Evolutionary conservation across 2,797 vertebrate species (phyloP).

Genomic region (Mareca penelope): DNA sequence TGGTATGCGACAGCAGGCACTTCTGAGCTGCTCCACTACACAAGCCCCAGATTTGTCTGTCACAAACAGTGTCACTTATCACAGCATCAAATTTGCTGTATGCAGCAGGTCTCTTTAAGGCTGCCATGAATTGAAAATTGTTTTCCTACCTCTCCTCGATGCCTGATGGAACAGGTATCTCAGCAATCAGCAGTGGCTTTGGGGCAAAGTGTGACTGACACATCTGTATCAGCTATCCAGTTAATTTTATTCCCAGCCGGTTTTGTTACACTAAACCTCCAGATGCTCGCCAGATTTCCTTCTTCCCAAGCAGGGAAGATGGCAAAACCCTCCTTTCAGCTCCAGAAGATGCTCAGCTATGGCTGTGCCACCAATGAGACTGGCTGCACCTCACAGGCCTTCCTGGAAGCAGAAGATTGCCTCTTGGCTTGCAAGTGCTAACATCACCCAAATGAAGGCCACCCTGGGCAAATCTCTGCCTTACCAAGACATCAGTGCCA

Average conservation of each 20-base stretch:
- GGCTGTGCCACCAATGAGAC: not conserved
- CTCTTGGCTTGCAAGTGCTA: not conserved
- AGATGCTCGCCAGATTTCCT: not conserved
- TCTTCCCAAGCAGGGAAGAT: not conserved
- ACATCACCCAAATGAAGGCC: not conserved
- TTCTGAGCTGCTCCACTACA: conserved; percentile 62
- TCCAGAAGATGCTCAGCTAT: not conserved
- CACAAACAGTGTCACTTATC: conserved; percentile 67
- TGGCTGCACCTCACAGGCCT: not conserved
- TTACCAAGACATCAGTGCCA: not conserved
- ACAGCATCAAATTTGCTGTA: conserved; percentile 64
- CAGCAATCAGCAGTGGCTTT: conserved; percentile 54
- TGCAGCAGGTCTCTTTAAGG: conserved; percentile 61
- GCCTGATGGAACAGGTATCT: conserved; percentile 36
- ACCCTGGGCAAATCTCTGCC: not conserved
- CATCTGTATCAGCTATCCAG: conserved; percentile 33
- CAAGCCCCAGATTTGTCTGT: conserved; percentile 65
- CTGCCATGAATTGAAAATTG: conserved; percentile 59
- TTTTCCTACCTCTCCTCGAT: conserved; percentile 52
- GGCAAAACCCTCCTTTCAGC: not conserved
- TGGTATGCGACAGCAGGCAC: conserved; percentile 61
- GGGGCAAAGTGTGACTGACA: conserved; percentile 52
- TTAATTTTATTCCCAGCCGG: conserved; percentile 46
- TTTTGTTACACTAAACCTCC: not conserved
- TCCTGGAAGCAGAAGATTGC: not conserved